Base-by-base conservation (phyloP, 2,888 invertebrate genomes). In the Holacanthella duospinosa region DNA sequence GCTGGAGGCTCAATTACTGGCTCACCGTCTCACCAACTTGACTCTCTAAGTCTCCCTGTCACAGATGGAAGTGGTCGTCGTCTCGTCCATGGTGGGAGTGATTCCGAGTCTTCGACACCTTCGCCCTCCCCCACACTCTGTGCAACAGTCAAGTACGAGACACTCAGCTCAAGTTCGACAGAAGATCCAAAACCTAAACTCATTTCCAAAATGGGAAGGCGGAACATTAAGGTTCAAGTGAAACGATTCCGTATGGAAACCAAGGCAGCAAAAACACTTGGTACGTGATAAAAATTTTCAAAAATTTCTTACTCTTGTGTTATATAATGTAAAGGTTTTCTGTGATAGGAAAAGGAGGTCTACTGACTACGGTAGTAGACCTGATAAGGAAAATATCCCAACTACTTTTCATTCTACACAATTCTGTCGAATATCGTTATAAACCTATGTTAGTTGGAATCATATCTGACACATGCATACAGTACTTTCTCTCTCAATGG, bases 201-300 rank as follows among this genome's bases (percentile, higher is more conserved):
- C 55, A 79, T 81, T 61, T 81, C 80, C 0, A 83, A 86, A 73
- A 89, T 92, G 88, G 90, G 91, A 29, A 88, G 89, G 75, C 82
- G 92, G 64, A 93, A 93, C 77, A 89, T 93, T 66, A 93, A 92
- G 77, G 89, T 90, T 2, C 79, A 80, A 82, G 91, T 92, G 67
- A 91, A 91, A 77, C 85, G 92, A 57, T 93, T 93, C 77, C 84
- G 89, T 2, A 92, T 93, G 87, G 95, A 96, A 77, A 94, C 94
- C 0, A 95, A 95, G 79, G 95, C 95, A 0, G 94, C 95, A 1
- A 95, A 95, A 78, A 95, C 95, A 0, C 81, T 96, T 60, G 95
- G 93, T 66, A 71, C 55, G 68, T 63, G 57, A 62, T 43, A 27
- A 43, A 61, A 9, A 44, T 36, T 29, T 56, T 29, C n/a, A 28